Percentiles rank a stretch among this genome's conserved stretches.
phyloP scores from a whole-genome alignment of 2,888 invertebrate species.

The Hyposoter didymator region DNA sequence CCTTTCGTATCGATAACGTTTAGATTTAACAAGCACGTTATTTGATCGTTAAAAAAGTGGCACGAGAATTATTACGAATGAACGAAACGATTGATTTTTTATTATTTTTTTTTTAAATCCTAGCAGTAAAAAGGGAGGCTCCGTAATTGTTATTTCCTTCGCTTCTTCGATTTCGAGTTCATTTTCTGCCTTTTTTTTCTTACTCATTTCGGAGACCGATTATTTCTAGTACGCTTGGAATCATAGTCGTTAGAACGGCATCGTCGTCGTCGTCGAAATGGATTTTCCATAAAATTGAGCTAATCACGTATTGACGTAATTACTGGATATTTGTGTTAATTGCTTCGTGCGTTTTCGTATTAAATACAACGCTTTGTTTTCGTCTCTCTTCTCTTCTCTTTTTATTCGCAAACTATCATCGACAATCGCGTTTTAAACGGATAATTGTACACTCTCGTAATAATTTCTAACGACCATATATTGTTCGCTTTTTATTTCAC shows the following conservation, averaged over 20 bases:
- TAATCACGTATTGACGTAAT: conserved; percentile 13
- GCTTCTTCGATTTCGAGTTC: conserved; percentile 3
- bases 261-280: conserved; percentile 44
- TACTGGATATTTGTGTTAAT: conserved; percentile 16
- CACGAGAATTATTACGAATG: conserved; percentile 74
- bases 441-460: conserved; percentile 11
- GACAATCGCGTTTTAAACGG: conserved; percentile 15
- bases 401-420: not conserved
- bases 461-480: conserved; percentile 17
- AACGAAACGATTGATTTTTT: conserved; percentile 69
- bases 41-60: conserved; percentile 76
- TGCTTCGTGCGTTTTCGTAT: conserved; percentile 43
- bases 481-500: not conserved
- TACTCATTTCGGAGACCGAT: conserved; percentile 23
- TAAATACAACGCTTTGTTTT: conserved; percentile 41
- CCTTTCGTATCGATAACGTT: conserved; percentile 71
- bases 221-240: conserved; percentile 27
- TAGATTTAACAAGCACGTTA: conserved; percentile 78
- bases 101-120: conserved; percentile 59
- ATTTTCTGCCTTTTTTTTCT: conserved; percentile 14
- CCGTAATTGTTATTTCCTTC: conserved; percentile 41
- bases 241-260: conserved; percentile 15
- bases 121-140: conserved; percentile 64
- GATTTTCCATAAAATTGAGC: conserved; percentile 34
- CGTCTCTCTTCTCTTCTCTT: not conserved